These are phyloP conservation scores for Aegithalos caudatus DNA, from an alignment of 2,113 vertebrate genomes.

Conservation along the genomic window DNA sequence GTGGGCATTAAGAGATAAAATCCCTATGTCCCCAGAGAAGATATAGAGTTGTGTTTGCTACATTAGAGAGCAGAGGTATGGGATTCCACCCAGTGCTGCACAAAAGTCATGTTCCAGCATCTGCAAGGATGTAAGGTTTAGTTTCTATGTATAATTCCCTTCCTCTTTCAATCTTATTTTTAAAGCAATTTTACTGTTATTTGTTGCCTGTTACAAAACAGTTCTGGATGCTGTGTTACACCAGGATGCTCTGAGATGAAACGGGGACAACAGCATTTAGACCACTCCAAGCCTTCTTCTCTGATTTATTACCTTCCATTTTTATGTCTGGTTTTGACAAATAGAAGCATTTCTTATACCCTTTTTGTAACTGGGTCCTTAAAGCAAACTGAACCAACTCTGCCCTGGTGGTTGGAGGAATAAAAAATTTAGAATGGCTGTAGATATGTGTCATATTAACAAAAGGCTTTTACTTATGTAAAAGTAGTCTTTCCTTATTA, in stretches of 20 bases:
- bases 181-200: not conserved
- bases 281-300: not conserved
- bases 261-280: not conserved
- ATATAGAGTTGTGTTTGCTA: not conserved
- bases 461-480: not conserved
- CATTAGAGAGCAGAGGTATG: not conserved
- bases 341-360: not conserved
- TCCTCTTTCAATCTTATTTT: not conserved
- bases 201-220: not conserved
- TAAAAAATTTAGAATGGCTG: not conserved
- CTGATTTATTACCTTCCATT: not conserved
- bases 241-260: not conserved
- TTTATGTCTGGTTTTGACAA: not conserved
- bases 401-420: fast-evolving
- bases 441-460: not conserved
- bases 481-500: not conserved
- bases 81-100: not conserved
- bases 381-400: not conserved
- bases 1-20: not conserved
- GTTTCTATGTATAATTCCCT: not conserved
- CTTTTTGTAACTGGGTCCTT: not conserved
- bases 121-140: not conserved
- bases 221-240: not conserved
- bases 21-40: not conserved
- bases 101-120: not conserved